These are phyloP conservation scores for Margarornis squamiger DNA, from an alignment of 2,797 vertebrate species.

Conservation along the genomic window DNA sequence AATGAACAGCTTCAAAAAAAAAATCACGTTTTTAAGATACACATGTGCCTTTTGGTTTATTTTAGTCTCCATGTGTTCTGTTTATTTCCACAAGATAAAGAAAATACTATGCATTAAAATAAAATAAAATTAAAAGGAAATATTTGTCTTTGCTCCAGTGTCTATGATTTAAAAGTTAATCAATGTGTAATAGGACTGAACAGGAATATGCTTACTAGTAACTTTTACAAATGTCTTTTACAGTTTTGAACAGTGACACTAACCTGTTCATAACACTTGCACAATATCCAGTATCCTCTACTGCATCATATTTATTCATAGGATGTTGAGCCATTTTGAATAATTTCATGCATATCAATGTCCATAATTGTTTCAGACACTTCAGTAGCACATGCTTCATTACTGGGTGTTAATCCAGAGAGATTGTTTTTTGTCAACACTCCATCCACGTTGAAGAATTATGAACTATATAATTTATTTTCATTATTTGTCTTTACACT, in stretches of 20 bases:
- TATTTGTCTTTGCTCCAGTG: not conserved
- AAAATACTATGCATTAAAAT: not conserved
- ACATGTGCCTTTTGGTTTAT: not conserved
- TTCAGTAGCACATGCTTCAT: slow-evolving; percentile 61
- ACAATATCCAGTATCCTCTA: slow-evolving; percentile 34
- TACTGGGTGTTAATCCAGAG: slow-evolving; percentile 49
- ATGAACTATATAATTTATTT: slow-evolving; percentile 16
- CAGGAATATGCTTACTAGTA: not conserved
- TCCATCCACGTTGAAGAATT: slow-evolving; percentile 16
- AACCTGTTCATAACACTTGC: slow-evolving; percentile 19
- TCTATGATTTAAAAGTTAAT: slow-evolving; percentile 33
- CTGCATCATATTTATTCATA: slow-evolving; percentile 61
- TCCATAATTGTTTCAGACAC: slow-evolving; percentile 64
- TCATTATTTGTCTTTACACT: slow-evolving; percentile 35
- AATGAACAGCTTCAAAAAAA: not conserved
- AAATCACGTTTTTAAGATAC: not conserved
- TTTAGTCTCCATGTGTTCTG: not conserved
- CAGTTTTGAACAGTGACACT: slow-evolving; percentile 12
- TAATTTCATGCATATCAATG: slow-evolving; percentile 64
- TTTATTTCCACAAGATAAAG: slow-evolving; percentile 18
- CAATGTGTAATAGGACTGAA: not conserved
- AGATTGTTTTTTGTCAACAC: slow-evolving; percentile 55
- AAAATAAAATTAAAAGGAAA: not conserved
- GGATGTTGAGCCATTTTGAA: slow-evolving; percentile 51
- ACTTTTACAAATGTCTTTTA: slow-evolving; percentile 1